Conservation (phyloP, 2,888 invertebrate genomes). For the Stramonita haemastoma region DNA sequence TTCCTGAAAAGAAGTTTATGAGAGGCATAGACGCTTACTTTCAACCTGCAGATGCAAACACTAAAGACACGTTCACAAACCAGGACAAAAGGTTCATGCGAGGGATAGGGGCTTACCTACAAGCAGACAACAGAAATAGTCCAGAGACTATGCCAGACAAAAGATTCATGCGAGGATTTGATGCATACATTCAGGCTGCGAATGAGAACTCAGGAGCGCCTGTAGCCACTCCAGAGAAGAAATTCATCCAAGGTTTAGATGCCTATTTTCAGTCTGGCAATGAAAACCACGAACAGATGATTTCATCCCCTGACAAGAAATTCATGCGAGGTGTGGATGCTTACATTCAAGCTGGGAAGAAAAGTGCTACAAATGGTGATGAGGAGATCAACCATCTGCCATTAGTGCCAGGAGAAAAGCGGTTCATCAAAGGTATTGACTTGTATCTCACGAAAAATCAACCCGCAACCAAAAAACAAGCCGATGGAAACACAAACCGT, state of each 20-base stretch:
- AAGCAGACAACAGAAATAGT: background rate
- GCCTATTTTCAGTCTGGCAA: background rate
- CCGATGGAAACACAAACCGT: background rate
- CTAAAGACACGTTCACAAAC: background rate
- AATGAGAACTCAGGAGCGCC: background rate
- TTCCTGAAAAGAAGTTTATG: slow-evolving; percentile 9
- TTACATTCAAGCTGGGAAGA: background rate
- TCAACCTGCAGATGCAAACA: background rate
- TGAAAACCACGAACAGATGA: background rate
- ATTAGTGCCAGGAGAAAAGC: background rate
- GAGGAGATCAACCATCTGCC: background rate
- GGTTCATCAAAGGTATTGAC: background rate
- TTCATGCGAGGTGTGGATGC: slow-evolving; percentile 21
- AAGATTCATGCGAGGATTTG: background rate
- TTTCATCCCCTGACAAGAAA: background rate
- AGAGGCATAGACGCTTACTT: background rate
- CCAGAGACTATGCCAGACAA: background rate
- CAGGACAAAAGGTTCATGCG: background rate
- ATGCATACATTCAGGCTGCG: background rate
- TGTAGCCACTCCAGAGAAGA: background rate
- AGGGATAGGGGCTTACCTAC: background rate
- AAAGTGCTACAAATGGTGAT: background rate
- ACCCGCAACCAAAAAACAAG: background rate
- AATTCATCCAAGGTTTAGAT: background rate
- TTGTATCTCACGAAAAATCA: background rate